phyloP scores from a whole-genome alignment of 2,113 vertebrate species.

The Zapornia atra region DNA sequence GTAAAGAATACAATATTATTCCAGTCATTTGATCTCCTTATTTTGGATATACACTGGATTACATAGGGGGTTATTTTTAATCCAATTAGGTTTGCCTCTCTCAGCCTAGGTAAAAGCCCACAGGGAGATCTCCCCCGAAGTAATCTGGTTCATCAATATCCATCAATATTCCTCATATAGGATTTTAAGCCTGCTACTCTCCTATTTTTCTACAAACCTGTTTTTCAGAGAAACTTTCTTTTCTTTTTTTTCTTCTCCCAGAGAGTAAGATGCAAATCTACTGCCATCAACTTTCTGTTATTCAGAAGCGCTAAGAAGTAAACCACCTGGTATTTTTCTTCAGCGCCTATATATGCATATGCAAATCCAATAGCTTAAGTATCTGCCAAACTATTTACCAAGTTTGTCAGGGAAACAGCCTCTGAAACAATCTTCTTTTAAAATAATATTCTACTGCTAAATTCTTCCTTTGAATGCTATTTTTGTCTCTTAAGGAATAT shows the following conservation, averaged over 20 bases:
- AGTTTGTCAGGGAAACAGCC: conserved; percentile 62
- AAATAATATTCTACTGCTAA: conserved; percentile 50
- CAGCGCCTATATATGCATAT: conserved; percentile 37
- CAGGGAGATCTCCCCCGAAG: not conserved
- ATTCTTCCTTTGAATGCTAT: conserved; percentile 36
- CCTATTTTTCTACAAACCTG: not conserved
- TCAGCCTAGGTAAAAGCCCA: not conserved
- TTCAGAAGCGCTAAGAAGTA: conserved; percentile 23
- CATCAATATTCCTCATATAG: not conserved
- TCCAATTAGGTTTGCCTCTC: conserved; percentile 8
- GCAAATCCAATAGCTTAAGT: conserved; percentile 56
- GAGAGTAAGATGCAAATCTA: conserved; percentile 32
- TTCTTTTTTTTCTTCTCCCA: too few species aligned
- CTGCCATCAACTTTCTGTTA: conserved; percentile 25
- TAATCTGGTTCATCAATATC: not conserved
- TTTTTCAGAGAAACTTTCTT: not conserved
- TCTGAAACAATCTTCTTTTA: conserved; percentile 54
- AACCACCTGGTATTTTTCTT: conserved; percentile 66
- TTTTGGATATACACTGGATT: conserved; percentile 16
- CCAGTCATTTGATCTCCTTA: conserved; percentile 21
- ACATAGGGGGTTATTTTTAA: not conserved
- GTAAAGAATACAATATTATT: conserved; percentile 10
- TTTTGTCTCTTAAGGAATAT: conserved; percentile 34
- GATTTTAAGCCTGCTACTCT: not conserved
- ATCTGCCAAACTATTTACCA: conserved; percentile 67